Percentiles rank a stretch among this genome's conserved stretches.
Conservation (phyloP, 1,140 invertebrate genomes). For the Anastrepha ludens region DNA sequence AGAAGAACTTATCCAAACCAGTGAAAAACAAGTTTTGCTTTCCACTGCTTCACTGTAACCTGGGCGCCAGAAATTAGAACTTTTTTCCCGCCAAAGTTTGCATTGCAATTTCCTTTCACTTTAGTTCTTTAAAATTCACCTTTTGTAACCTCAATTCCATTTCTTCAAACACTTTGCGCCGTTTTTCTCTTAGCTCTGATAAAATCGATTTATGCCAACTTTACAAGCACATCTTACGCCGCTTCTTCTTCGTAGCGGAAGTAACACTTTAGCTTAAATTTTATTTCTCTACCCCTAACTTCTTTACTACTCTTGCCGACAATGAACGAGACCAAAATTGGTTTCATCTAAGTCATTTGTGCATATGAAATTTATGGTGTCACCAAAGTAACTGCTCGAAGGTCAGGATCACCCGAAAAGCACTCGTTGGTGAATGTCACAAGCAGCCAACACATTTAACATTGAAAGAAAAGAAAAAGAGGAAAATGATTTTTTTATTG, state of each 20-base stretch:
- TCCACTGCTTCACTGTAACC: too few relatives aligned
- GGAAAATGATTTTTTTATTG: background rate
- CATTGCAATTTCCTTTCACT: background rate
- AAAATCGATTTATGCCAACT: background rate
- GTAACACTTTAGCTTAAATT: background rate
- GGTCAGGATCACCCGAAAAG: constrained; percentile 1
- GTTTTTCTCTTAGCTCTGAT: background rate
- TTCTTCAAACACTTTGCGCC: background rate
- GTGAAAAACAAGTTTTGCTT: too few relatives aligned
- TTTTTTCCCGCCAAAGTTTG: background rate
- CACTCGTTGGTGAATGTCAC: background rate
- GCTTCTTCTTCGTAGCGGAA: background rate
- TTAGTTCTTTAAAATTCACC: background rate
- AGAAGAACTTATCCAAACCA: too few relatives aligned
- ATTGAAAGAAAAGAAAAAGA: background rate
- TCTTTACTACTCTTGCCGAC: background rate
- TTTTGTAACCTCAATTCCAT: background rate
- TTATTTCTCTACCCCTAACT: background rate
- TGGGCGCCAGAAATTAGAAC: too few relatives aligned
- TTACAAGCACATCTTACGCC: background rate
- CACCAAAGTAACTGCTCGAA: background rate
- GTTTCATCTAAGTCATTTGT: constrained; percentile 5
- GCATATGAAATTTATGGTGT: constrained; percentile 27
- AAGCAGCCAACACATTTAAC: too few relatives aligned
- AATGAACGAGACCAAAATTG: background rate